Conservation (phyloP, 2,797 vertebrate species). For the Capromys pilorides region DNA sequence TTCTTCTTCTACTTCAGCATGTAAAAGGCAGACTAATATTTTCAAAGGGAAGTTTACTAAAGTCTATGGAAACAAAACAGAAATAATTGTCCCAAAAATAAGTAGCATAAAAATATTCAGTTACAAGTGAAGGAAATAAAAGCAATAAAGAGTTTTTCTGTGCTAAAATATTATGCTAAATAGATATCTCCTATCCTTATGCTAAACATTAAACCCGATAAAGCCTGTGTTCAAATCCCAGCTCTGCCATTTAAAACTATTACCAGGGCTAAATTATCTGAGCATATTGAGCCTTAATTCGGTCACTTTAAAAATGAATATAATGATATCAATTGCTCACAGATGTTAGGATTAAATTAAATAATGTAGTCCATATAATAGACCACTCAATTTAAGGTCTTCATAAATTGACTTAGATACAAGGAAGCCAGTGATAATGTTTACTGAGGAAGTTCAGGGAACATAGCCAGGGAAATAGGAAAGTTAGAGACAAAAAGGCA, state of each 20-base stretch:
- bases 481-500: conserved; percentile 28
- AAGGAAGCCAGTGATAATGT: background rate
- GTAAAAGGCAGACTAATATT: conserved; percentile 41
- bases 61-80: conserved; percentile 43
- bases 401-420: conserved; percentile 19
- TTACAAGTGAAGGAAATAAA: conserved; percentile 61
- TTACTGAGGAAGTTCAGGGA: background rate
- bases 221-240: conserved; percentile 56
- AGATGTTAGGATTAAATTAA: conserved; percentile 40
- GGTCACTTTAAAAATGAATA: conserved; percentile 50
- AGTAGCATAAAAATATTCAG: conserved; percentile 42
- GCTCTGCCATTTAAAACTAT: conserved; percentile 51
- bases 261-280: background rate
- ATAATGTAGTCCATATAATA: conserved; percentile 7
- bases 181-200: background rate
- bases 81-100: background rate
- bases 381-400: background rate
- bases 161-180: conserved; percentile 47
- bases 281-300: conserved; percentile 59
- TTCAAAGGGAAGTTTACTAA: conserved; percentile 64
- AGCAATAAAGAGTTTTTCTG: conserved; percentile 31
- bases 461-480: background rate
- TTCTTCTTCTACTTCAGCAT: conserved; percentile 16
- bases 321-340: conserved; percentile 44
- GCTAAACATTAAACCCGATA: conserved; percentile 35